phyloP scores from a whole-genome alignment of 2,888 invertebrate species.

The Coronaproctus castanopsis region DNA sequence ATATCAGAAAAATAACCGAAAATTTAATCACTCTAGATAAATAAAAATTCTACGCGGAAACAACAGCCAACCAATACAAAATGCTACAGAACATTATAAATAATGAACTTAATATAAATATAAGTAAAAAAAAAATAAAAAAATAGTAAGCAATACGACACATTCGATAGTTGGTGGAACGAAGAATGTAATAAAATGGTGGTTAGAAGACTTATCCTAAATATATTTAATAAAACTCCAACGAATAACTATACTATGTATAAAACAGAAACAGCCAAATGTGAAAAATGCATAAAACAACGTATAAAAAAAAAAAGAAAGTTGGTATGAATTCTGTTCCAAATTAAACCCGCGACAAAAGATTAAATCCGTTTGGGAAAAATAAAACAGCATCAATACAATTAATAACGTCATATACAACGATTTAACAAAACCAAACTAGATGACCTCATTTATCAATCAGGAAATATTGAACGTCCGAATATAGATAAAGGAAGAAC shows the following conservation, averaged over 20 bases:
- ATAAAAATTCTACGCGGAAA: too few species aligned
- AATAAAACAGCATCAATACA: neutral
- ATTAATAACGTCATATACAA: neutral
- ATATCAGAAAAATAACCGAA: neutral
- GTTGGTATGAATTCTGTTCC: neutral
- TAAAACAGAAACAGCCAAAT: neutral
- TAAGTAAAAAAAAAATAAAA: neutral
- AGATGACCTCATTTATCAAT: neutral
- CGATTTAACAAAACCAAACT: neutral
- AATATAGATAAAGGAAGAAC: neutral
- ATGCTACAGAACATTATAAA: neutral
- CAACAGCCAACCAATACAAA: too few species aligned
- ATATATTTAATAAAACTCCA: neutral
- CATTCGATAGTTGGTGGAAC: neutral
- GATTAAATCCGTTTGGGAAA: neutral
- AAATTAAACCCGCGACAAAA: neutral
- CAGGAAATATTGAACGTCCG: neutral
- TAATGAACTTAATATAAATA: too few species aligned
- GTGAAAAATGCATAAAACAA: neutral
- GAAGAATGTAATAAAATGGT: neutral
- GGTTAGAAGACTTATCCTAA: neutral
- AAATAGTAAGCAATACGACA: neutral
- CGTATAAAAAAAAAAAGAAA: neutral
- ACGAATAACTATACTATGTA: neutral
- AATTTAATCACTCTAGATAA: too few species aligned